phyloP scores from a whole-genome alignment of 2,797 vertebrate species.

The Triplophysa bombifrons region DNA sequence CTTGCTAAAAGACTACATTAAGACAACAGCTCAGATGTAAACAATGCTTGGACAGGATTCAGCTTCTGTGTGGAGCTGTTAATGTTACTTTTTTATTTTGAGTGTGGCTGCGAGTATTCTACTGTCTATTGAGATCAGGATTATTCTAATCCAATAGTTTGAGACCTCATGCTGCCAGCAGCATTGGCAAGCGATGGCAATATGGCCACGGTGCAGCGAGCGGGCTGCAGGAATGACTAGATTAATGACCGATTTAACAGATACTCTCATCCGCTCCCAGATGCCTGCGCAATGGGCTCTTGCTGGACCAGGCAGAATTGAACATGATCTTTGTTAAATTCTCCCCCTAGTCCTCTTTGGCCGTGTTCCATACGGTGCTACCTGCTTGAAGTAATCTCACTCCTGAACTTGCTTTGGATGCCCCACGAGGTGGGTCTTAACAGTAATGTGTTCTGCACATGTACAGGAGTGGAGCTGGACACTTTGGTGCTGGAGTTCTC shows the following conservation, averaged over 20 bases:
- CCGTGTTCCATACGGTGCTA: conserved; percentile 54
- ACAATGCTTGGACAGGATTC: neutral
- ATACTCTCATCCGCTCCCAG: conserved; percentile 5
- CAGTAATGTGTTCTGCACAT: conserved; percentile 67
- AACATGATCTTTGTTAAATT: conserved; percentile 26
- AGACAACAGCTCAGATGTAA: conserved; percentile 2
- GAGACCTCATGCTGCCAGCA: conserved; percentile 7
- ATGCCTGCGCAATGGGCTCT: conserved; percentile 20
- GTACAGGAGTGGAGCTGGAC: conserved; percentile 52
- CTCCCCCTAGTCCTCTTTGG: conserved; percentile 40
- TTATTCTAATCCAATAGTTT: conserved; percentile 19
- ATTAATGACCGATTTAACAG: conserved; percentile 40
- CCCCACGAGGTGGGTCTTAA: conserved; percentile 27
- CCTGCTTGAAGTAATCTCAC: conserved; percentile 54
- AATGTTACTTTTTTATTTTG: neutral
- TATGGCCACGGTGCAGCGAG: neutral
- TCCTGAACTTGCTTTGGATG: conserved; percentile 30
- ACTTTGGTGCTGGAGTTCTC: conserved; percentile 48
- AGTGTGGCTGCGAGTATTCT: conserved; percentile 6
- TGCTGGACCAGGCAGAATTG: conserved; percentile 51
- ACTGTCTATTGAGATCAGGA: conserved; percentile 36
- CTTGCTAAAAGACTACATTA: conserved; percentile 22
- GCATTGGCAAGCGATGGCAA: conserved; percentile 15
- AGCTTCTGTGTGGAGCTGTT: conserved; percentile 2
- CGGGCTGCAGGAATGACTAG: conserved; percentile 19